These are phyloP conservation scores for Saturnia pavonia DNA, from an alignment of 2,888 invertebrate species.

Conservation along the genomic window DNA sequence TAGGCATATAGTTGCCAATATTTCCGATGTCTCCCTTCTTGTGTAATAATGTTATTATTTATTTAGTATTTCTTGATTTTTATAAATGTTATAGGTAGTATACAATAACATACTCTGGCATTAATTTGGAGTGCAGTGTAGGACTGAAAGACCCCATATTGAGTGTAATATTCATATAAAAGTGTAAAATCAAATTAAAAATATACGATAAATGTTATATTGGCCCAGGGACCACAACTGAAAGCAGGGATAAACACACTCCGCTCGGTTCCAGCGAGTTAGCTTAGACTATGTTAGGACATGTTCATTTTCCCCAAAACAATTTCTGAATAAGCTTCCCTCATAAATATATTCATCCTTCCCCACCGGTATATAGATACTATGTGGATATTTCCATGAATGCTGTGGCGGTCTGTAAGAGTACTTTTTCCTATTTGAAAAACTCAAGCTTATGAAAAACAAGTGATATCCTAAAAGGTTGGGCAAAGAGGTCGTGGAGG, in stretches of 20 bases:
- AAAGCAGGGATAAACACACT: background rate
- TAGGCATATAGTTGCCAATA: too few species aligned
- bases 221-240: background rate
- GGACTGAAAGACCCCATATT: too few species aligned
- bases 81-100: too few species aligned
- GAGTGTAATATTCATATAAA: too few species aligned
- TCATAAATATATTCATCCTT: background rate
- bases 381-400: background rate
- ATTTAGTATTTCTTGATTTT: too few species aligned
- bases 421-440: slow-evolving; percentile 12
- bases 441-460: slow-evolving; percentile 19
- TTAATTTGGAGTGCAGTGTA: too few species aligned
- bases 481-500: slow-evolving; percentile 19
- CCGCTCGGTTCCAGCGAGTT: too few species aligned
- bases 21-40: too few species aligned
- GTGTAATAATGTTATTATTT: too few species aligned
- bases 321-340: background rate
- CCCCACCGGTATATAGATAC: background rate
- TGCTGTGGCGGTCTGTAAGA: background rate
- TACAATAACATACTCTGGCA: too few species aligned
- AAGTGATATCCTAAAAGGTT: slow-evolving; percentile 25
- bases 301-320: background rate
- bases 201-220: too few species aligned
- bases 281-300: background rate
- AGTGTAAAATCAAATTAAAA: too few species aligned